Conservation (phyloP, 2,888 invertebrate species). For the Laothoe populi region DNA sequence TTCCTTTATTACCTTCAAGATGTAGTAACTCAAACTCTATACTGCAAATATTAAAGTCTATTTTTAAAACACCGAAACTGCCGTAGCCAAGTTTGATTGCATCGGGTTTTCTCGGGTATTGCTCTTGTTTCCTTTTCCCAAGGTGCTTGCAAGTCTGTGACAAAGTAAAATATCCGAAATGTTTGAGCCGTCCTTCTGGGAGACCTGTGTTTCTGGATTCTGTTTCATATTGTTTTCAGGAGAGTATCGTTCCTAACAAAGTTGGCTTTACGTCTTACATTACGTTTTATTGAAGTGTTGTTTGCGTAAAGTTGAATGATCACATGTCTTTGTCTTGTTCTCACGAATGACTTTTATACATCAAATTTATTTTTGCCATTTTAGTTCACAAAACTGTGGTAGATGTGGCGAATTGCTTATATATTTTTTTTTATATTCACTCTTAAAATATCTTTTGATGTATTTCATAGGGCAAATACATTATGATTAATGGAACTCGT, state of each 20-base stretch:
- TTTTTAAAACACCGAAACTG: background rate
- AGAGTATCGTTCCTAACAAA: background rate
- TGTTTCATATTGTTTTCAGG: background rate
- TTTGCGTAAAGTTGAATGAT: background rate
- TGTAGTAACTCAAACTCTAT: background rate
- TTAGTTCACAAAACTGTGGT: too few species aligned
- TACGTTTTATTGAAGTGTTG: background rate
- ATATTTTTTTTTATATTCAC: background rate
- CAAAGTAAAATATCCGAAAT: background rate
- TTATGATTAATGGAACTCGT: too few species aligned
- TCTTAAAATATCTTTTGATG: too few species aligned
- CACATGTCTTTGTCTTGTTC: background rate
- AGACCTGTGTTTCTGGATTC: background rate
- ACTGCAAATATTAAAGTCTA: background rate
- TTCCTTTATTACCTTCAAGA: background rate
- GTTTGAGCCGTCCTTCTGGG: slow-evolving; percentile 2
- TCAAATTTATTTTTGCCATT: too few species aligned
- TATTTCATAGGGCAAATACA: too few species aligned
- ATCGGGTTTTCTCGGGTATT: background rate
- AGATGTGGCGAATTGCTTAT: background rate
- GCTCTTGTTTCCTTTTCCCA: background rate
- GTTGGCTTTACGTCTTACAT: background rate
- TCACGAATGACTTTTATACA: background rate
- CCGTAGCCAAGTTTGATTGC: slow-evolving; percentile 3
- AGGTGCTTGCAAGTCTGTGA: slow-evolving; percentile 11